Base-by-base conservation (phyloP, 2,797 vertebrate species). In the Gila robusta region DNA sequence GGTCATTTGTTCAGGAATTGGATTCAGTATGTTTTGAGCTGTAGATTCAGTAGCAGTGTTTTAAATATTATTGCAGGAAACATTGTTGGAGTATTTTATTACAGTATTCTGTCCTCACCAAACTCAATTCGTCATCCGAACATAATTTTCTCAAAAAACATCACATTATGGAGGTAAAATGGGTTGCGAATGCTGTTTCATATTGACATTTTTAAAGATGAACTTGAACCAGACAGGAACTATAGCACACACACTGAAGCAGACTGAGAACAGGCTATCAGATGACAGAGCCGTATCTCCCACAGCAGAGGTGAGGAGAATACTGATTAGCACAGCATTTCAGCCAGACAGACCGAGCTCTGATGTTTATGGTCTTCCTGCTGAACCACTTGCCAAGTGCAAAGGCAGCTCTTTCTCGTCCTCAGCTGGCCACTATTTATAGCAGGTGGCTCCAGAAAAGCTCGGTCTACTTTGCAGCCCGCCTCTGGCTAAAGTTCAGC, bases 401-500 rank as follows among this genome's bases (percentile, higher is more conserved):
- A 81, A 85, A 91, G 87, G 72, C 87, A 89, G 67, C 86, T 87
- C 49, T 87, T 67, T 83, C 52, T 89, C 81, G 86, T 89, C 89
- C 83, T 89, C 84, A 87, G 83, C 87, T 67, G 41, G 80, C 74
- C 47, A 67, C 89, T 89, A 85, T 93, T 91, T 89, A 89, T 82
- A 87, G 81, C 74, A 67, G n/a, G 67, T 86, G 37, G 82, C 78
- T 85, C 59, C 82, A 54, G 64, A 28, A 66, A 64, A n/a, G 54
- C 41, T 56, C 72, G 26, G 39, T 87, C 70, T 74, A 66, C 67
- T 69, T 73, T 39, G 52, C 78, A 56, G n/a, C 44, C 70, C 4
- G 49, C 74, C 89, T 91, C 86, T 88, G 87, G 89, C 88, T 91
- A 86, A 91, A 93, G 90, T 93, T 94, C 89, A 92, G 90, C 89